phyloP scores from a whole-genome alignment of 2,888 invertebrate genomes.

The Hipparchia sbordonii region DNA sequence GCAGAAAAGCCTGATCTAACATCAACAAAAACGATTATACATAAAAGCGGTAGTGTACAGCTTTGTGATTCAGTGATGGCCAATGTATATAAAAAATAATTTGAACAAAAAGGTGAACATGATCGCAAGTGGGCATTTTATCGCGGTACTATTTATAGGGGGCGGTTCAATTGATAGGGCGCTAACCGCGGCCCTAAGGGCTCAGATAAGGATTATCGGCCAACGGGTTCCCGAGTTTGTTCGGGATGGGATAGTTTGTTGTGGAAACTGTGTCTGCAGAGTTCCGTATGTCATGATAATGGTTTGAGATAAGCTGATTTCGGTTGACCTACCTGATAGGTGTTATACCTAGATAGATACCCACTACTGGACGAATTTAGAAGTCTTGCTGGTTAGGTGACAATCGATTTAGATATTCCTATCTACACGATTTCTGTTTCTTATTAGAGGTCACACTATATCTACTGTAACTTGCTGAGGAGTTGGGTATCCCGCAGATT shows the following conservation, averaged over 20 bases:
- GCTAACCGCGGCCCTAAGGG: conserved; percentile 42
- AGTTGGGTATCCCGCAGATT: too few relatives aligned
- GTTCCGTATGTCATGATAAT: conserved; percentile 16
- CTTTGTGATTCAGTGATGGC: too few relatives aligned
- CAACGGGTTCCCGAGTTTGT: conserved; percentile 31
- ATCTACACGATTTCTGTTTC: too few relatives aligned
- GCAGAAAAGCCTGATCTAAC: too few relatives aligned
- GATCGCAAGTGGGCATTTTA: conserved; percentile 45
- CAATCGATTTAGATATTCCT: too few relatives aligned
- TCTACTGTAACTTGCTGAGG: too few relatives aligned
- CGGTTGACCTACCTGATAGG: background rate
- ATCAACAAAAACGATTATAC: too few relatives aligned
- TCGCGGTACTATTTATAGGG: conserved; percentile 42
- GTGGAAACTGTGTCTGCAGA: conserved; percentile 27
- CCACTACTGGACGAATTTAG: too few relatives aligned
- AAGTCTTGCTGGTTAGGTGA: too few relatives aligned
- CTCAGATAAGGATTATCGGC: conserved; percentile 42
- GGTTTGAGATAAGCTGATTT: conserved; percentile 3
- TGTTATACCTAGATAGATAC: background rate
- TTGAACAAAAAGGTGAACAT: conserved; percentile 8
- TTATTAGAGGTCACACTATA: too few relatives aligned
- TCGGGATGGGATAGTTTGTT: conserved; percentile 29
- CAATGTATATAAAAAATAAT: background rate
- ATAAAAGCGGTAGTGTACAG: too few relatives aligned
- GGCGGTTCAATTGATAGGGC: conserved; percentile 45